Base-by-base conservation (phyloP, 30 jellyfish, hydroid and myxozoan genomes). In the Euphysa ruthae region DNA sequence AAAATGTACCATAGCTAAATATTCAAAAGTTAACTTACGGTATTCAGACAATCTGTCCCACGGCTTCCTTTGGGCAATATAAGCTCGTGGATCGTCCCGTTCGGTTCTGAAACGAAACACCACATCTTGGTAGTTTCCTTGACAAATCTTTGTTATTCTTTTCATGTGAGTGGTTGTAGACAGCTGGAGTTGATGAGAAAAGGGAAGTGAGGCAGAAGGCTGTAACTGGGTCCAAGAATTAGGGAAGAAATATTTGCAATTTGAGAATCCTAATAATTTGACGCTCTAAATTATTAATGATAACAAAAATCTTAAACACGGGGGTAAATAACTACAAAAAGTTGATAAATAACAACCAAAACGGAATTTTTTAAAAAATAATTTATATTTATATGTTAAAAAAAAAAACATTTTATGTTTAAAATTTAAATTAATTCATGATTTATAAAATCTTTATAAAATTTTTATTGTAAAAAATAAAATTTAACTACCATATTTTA, bases 101-200 rank as follows among this genome's bases (percentile, higher is more conserved):
- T 71, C 13, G 98, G 98, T 58, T 88, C 98, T 27, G 93, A 66
- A 49, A 88, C 68, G 42, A 88, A 69, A 63, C 98, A 88, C 98
- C 98, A 88, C 98, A 88, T 73, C 85, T 38, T 81, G 14, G 31
- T 27, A 12, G 54, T 68, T 65, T 61, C 25, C 51, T n/a, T 72
- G 74, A 43, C 6, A 20, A 5, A 55, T 50, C 27, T 29, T 68
- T 16, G 77, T 63, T 63, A 49, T 68, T 50, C 29, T 70, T 70
- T 61, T 68, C 80, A 68, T 68, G 80, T 68, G 80, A 30, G 49
- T 20, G 74, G 74, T 29, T 21, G 75, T 16, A 6, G 16, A 19
- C 22, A 19, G 38, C 26, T 30, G 51, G 19, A 10, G 71, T 57
- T 29, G 74, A 43, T 21, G 74, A 25, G 35, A 26, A 43, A 7